Conservation (phyloP, 2,888 invertebrate genomes). For the Andrena haemorrhoa region DNA sequence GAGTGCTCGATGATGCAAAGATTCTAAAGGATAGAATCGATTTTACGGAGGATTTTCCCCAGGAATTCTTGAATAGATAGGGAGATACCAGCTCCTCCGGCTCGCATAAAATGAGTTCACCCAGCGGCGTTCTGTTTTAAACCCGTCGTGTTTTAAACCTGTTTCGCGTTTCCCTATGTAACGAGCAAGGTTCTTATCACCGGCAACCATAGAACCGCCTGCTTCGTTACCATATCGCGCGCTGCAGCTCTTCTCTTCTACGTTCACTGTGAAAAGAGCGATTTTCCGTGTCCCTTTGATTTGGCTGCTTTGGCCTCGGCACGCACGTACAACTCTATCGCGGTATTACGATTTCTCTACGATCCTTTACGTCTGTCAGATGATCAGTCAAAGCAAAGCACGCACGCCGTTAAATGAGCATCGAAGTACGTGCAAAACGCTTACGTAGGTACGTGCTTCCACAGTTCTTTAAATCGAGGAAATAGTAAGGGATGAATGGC, state of each 20-base stretch:
- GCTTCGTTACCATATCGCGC: constrained; percentile 13
- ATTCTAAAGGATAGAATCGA: constrained; percentile 2
- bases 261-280: constrained; percentile 13
- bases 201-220: background rate
- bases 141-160: constrained; percentile 5
- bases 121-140: background rate
- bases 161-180: background rate
- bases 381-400: background rate
- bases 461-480: background rate
- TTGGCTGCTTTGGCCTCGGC: constrained; percentile 11
- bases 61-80: constrained; percentile 14
- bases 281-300: constrained; percentile 25
- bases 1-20: background rate
- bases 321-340: background rate
- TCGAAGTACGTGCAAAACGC: background rate
- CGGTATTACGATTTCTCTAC: background rate
- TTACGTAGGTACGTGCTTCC: background rate
- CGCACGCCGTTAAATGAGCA: background rate
- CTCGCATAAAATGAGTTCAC: constrained; percentile 6
- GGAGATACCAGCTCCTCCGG: background rate
- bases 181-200: constrained; percentile 32
- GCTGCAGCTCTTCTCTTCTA: background rate
- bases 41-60: background rate
- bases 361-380: background rate
- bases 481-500: background rate